Percentiles rank a stretch among this genome's conserved stretches.
Evolutionary conservation across 1,140 invertebrate genomes (phyloP).

Genomic region (Centruroides sculpturatus): DNA sequence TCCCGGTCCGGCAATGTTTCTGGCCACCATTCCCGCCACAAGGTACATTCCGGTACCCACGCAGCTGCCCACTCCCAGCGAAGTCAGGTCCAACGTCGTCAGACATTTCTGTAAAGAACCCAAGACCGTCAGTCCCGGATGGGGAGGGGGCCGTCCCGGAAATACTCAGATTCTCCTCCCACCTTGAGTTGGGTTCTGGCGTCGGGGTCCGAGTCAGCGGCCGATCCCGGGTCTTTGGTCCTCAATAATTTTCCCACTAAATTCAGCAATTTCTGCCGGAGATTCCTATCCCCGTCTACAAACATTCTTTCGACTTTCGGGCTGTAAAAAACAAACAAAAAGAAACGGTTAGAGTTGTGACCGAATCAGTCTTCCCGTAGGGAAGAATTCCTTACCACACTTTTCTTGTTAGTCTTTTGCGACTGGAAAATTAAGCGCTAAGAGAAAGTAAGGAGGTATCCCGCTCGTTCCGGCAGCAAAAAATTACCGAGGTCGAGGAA

Average conservation of each 20-base stretch:
- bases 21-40: constrained; percentile 76
- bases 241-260: constrained; percentile 59
- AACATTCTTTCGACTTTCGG: too few relatives aligned
- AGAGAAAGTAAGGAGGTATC: too few relatives aligned
- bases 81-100: constrained; percentile 73
- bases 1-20: constrained; percentile 69
- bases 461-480: too few relatives aligned
- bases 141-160: neutral
- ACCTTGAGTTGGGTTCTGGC: constrained; percentile 20
- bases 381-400: too few relatives aligned
- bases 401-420: too few relatives aligned
- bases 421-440: too few relatives aligned
- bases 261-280: constrained; percentile 41
- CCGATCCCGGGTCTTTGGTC: constrained; percentile 53
- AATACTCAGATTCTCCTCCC: neutral
- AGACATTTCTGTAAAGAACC: constrained; percentile 59
- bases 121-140: constrained; percentile 27
- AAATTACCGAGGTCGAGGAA: too few relatives aligned
- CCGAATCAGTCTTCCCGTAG: too few relatives aligned
- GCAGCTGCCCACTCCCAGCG: constrained; percentile 76
- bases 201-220: constrained; percentile 40
- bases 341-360: too few relatives aligned
- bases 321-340: too few relatives aligned
- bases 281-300: neutral
- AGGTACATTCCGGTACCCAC: constrained; percentile 88